Conservation (phyloP, 2,888 invertebrate genomes). For the Homarus gammarus region DNA sequence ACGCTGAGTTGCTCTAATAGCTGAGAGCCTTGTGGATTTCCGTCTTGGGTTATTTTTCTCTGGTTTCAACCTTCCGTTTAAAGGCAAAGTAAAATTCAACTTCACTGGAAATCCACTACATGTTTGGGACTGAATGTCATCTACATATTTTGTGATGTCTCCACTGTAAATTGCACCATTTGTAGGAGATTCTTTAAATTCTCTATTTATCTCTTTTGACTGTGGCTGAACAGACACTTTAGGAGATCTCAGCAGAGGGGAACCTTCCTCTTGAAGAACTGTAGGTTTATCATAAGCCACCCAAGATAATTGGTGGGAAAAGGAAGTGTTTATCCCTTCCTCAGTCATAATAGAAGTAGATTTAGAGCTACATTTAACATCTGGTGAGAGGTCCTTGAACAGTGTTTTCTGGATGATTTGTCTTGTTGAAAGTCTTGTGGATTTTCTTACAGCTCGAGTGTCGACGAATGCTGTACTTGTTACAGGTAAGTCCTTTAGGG, state of each 20-base stretch:
- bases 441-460: conserved; percentile 33
- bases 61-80: neutral
- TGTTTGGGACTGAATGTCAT: too few relatives aligned
- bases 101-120: too few relatives aligned
- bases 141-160: too few relatives aligned
- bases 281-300: too few relatives aligned
- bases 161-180: too few relatives aligned
- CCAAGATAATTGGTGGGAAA: neutral
- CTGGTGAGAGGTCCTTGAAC: conserved; percentile 15
- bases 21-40: conserved; percentile 17
- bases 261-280: neutral
- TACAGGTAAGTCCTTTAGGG: too few relatives aligned
- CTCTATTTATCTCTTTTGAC: neutral
- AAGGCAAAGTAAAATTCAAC: too few relatives aligned
- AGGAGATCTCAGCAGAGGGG: neutral
- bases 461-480: conserved; percentile 53
- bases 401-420: conserved; percentile 27
- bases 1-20: conserved; percentile 28
- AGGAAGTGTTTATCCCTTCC: neutral
- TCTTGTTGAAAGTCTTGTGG: conserved; percentile 46
- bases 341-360: neutral
- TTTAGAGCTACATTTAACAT: neutral
- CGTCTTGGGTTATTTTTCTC: neutral
- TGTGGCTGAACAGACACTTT: neutral
- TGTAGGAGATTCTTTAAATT: too few relatives aligned